Evolutionary conservation across 2,113 vertebrate species (phyloP).

Genomic region (Corydoras maculifer): DNA sequence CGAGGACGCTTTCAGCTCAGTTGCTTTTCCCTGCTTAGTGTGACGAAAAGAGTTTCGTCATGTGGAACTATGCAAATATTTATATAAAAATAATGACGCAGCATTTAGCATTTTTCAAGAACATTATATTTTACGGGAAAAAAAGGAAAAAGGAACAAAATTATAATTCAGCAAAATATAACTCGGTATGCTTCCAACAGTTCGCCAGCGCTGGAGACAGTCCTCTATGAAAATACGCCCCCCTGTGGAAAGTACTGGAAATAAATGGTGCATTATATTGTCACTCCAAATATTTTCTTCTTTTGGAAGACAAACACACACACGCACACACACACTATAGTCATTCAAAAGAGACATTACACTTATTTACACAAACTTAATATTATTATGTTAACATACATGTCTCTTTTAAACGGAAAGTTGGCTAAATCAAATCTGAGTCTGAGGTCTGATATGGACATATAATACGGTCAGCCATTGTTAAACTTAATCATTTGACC

Average conservation of each 20-base stretch:
- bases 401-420: slow-evolving; percentile 37
- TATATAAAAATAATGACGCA: no score
- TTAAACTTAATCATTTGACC: no score
- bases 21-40: background rate
- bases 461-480: background rate
- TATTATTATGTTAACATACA: slow-evolving; percentile 25
- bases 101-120: background rate
- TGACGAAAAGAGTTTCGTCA: background rate
- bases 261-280: background rate
- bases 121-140: background rate
- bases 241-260: background rate
- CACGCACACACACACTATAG: slow-evolving; percentile 16
- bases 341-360: slow-evolving; percentile 43
- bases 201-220: slow-evolving; percentile 4
- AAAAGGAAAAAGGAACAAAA: background rate
- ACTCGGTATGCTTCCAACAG: background rate
- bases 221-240: slow-evolving; percentile 1
- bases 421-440: slow-evolving; percentile 27
- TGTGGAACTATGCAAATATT: no score
- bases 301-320: background rate
- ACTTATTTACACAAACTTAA: slow-evolving; percentile 35
- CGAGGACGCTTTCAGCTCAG: no score
- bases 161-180: background rate
- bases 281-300: background rate
- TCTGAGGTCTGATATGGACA: background rate